Percentiles rank a stretch among this genome's conserved stretches.
Evolutionary conservation across 2,797 vertebrate genomes (phyloP).

Genomic region (Botia kubotai): DNA sequence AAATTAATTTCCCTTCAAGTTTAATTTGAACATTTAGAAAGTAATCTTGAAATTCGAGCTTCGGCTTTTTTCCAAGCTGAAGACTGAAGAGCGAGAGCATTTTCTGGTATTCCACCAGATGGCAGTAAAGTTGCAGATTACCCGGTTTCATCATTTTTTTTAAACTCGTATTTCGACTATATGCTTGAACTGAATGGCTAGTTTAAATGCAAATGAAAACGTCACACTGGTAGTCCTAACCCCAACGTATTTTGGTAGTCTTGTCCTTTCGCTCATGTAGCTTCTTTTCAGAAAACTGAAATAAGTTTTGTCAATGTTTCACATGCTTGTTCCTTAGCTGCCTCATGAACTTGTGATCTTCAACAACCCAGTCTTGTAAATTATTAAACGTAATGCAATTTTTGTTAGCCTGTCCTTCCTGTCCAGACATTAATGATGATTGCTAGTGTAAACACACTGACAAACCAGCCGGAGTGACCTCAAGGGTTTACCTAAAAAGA

Average conservation of each 20-base stretch:
- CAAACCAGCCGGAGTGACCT: not conserved
- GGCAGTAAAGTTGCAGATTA: conserved; percentile 65
- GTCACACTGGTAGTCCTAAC: not conserved
- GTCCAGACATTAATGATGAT: not conserved
- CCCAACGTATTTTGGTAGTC: not conserved
- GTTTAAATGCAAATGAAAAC: not conserved
- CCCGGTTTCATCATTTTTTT: not conserved
- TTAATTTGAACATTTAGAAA: not conserved
- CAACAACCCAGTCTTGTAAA: not conserved
- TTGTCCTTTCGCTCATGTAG: not conserved
- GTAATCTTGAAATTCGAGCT: not conserved
- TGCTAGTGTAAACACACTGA: not conserved
- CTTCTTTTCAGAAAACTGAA: not conserved
- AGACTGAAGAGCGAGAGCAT: not conserved
- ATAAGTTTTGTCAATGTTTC: not conserved
- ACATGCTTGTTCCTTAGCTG: not conserved
- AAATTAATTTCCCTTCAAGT: not conserved
- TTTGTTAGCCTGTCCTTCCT: not conserved
- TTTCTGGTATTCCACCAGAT: conserved; percentile 64
- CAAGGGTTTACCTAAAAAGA: not conserved
- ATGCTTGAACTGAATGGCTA: not conserved
- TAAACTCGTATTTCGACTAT: not conserved
- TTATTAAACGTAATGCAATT: not conserved
- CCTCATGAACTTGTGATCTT: not conserved
- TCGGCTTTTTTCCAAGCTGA: not conserved